Percentiles rank a stretch among this genome's conserved stretches.
phyloP scores from a whole-genome alignment of 1,140 invertebrate genomes.

The Drosophila subpulchrella region DNA sequence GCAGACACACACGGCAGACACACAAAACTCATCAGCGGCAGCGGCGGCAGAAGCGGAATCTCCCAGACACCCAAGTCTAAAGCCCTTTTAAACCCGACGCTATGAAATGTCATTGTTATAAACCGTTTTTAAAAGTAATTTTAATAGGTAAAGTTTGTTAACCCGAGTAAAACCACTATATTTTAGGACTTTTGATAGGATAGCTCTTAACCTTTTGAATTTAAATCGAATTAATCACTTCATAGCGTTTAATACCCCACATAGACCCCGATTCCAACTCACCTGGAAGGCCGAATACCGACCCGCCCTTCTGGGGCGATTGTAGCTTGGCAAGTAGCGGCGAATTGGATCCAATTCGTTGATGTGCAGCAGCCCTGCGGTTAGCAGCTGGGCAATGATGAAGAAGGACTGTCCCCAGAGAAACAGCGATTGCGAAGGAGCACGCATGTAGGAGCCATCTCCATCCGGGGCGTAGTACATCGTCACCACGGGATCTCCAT shows the following conservation, averaged over 20 bases:
- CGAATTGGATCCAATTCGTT: slow-evolving; percentile 98
- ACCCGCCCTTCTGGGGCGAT: slow-evolving; percentile 94
- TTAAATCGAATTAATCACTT: slow-evolving; percentile 18
- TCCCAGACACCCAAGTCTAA: slow-evolving; percentile 7
- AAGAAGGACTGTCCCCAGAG: slow-evolving; percentile 98
- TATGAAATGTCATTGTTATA: slow-evolving; percentile 29
- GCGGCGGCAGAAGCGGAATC: slow-evolving; percentile 22
- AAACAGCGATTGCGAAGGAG: slow-evolving; percentile 85
- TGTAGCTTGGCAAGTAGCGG: slow-evolving; percentile 97
- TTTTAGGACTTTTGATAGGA: not conserved
- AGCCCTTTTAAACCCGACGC: slow-evolving; percentile 18
- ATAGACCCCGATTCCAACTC: slow-evolving; percentile 50
- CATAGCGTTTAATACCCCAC: slow-evolving; percentile 14
- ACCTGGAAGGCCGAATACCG: slow-evolving; percentile 99
- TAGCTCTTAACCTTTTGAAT: not conserved
- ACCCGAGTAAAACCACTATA: not conserved
- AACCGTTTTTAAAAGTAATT: not conserved
- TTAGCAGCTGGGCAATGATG: slow-evolving; percentile 95
- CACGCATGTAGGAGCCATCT: slow-evolving; percentile 83
- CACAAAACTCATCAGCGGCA: slow-evolving; percentile 53
- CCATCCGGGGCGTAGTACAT: slow-evolving; percentile 96
- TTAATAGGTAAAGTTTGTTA: not conserved
- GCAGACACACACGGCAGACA: slow-evolving; percentile 71
- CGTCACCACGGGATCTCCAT: slow-evolving; percentile 93
- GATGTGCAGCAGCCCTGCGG: slow-evolving; percentile 94